Evolutionary conservation across 2,888 invertebrate species (phyloP).

Genomic region (Smittia aterrima): DNA sequence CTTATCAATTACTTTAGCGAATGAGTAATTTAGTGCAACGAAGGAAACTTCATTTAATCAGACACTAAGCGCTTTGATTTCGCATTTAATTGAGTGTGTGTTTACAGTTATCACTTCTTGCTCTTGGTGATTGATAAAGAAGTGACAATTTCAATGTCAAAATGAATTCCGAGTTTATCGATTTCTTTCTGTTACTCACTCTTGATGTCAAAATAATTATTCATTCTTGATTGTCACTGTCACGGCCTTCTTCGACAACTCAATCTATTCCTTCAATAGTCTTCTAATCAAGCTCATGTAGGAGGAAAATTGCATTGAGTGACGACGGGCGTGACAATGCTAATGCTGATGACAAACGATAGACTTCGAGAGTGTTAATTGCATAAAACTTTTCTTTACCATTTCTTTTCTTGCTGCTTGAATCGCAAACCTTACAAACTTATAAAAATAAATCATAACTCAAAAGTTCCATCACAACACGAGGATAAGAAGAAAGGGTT

Average conservation of each 20-base stretch:
- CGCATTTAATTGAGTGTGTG: conserved; percentile 16
- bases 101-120: background rate
- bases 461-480: conserved; percentile 36
- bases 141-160: conserved; percentile 39
- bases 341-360: background rate
- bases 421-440: conserved; percentile 28
- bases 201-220: background rate
- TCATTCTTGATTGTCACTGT: no score
- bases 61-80: conserved; percentile 13
- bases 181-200: conserved; percentile 1
- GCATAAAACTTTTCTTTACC: conserved; percentile 12
- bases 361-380: conserved; percentile 1
- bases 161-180: conserved; percentile 29
- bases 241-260: no score
- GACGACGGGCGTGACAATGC: background rate
- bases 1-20: conserved; percentile 31
- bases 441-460: background rate
- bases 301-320: no score
- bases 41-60: background rate
- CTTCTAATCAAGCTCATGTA: no score
- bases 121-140: background rate
- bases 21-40: conserved; percentile 39
- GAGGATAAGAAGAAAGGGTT: conserved; percentile 40
- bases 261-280: no score
- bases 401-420: conserved; percentile 26